Base-by-base conservation (phyloP, 1,140 invertebrate genomes). In the Aphelinus atriplicis region DNA sequence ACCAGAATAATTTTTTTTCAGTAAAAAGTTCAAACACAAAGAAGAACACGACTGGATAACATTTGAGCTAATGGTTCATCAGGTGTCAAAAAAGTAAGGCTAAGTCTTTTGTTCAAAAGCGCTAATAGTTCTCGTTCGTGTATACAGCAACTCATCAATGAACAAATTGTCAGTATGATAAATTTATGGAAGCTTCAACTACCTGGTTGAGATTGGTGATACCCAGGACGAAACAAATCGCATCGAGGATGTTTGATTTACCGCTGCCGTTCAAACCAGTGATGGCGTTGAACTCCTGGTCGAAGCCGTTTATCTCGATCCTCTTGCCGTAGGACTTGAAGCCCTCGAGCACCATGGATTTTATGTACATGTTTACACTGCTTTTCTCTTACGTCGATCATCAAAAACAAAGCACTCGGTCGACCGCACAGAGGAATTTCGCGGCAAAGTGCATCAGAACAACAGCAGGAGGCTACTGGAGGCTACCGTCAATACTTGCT, bases 161-260 rank as follows among this genome's bases (percentile, higher is more conserved):
- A 26, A 26, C 26, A 26, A 26, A 26, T 26, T 26, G 43, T 63
- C 47, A 58, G 42, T 73, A 79, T 58, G 3, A 73, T 78, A 78
- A 71, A 56, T 67, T 63, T 7, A 71, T 77, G 71, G 64, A 64
- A 56, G 60, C 7, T 57, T 43, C 60, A 75, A 86, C 92, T 91
- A 97, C 97, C 87, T 97, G 95, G 43, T 91, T 90, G 65, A 99
- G 90, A 89, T 98, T 98, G n/a, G 94, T 93, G 53, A 99, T 98
- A 61, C 98, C 98, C 2, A 99, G 88, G 9, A 99, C 93, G 87
- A 99, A 99, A 87, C 98, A 99, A 87, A 99, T 99, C 7, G 96
- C 93, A 89, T 99, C 98, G 60, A 99, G 89, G 84, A 99, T 97
- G 84, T 99, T 99, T 1, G 97, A 99, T 89, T 99, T 99, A n/a